phyloP scores from a whole-genome alignment of 2,797 vertebrate genomes.

The Acanthopagrus latus region DNA sequence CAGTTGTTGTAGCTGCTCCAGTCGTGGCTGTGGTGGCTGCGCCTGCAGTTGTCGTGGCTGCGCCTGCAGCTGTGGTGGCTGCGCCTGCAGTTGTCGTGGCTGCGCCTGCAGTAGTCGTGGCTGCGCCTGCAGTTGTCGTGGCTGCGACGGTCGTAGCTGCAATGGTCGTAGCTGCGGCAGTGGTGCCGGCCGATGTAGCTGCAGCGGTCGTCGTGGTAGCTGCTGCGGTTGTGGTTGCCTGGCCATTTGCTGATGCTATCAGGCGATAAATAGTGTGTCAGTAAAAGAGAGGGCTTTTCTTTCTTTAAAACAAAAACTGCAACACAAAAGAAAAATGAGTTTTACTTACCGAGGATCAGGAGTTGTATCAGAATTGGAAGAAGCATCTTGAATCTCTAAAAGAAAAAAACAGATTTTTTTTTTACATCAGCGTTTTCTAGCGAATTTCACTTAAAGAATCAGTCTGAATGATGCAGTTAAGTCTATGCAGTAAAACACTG shows the following conservation, averaged over 20 bases:
- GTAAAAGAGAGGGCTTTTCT: neutral
- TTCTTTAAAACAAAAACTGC: neutral
- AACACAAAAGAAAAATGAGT: neutral
- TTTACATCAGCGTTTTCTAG: neutral
- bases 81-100: accelerated
- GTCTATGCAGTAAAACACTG: neutral
- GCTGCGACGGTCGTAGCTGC: accelerated
- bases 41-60: too few species aligned
- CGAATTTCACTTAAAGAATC: too few species aligned
- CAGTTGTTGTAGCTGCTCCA: neutral
- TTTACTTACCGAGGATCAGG: conserved; percentile 59
- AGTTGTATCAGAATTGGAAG: conserved; percentile 45
- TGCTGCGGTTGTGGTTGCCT: neutral
- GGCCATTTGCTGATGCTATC: conserved; percentile 35
- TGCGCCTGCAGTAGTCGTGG: accelerated
- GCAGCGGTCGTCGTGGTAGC: too few species aligned
- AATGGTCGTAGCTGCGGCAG: accelerated
- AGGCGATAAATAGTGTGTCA: conserved; percentile 4
- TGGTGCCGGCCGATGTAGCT: neutral
- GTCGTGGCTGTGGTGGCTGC: accelerated
- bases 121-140: too few species aligned
- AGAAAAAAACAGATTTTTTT: neutral
- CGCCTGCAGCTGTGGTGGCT: accelerated
- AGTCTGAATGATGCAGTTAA: neutral
- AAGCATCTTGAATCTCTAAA: conserved; percentile 55